A percentile compares a stretch with the other conserved stretches of the same genome.
phyloP scores from a whole-genome alignment of 2,888 invertebrate genomes.

The Cacoxenus indagator region DNA sequence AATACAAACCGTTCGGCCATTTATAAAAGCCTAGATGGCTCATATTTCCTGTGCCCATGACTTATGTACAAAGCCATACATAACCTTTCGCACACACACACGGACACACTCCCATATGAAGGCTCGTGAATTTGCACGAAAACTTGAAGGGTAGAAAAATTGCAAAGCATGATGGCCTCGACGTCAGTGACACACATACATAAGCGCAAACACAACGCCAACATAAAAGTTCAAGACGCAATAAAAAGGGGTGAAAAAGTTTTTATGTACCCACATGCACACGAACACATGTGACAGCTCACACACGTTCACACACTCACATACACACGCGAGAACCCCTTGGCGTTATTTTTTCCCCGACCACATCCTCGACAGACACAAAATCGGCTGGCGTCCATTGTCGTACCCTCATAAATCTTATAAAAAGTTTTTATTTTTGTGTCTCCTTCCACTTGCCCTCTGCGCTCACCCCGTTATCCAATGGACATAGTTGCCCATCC shows the following conservation, averaged over 20 bases:
- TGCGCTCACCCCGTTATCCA: constrained; percentile 25
- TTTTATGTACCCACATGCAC: constrained; percentile 44
- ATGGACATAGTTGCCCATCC: constrained; percentile 46
- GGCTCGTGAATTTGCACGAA: constrained; percentile 45
- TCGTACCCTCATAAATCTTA: constrained; percentile 52
- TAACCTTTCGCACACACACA: constrained; percentile 23
- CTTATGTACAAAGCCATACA: constrained; percentile 32
- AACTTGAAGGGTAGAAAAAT: constrained; percentile 20
- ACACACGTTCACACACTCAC: constrained; percentile 28
- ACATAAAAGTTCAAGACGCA: constrained; percentile 62
- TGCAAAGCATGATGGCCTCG: constrained; percentile 15
- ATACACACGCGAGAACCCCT: background rate
- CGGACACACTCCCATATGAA: constrained; percentile 22
- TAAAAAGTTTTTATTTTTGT: constrained; percentile 62
- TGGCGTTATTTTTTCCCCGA: background rate
- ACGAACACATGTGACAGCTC: constrained; percentile 49
- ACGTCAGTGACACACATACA: background rate
- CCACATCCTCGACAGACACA: constrained; percentile 22
- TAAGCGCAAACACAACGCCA: constrained; percentile 29
- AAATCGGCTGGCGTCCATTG: constrained; percentile 31
- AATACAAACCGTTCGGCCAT: constrained; percentile 39
- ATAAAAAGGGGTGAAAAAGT: constrained; percentile 61
- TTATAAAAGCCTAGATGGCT: constrained; percentile 63
- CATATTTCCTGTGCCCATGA: constrained; percentile 59
- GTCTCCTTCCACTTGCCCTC: constrained; percentile 38